Evolutionary conservation across 1,140 invertebrate genomes (phyloP).

Genomic region (Euglossa dilemma): DNA sequence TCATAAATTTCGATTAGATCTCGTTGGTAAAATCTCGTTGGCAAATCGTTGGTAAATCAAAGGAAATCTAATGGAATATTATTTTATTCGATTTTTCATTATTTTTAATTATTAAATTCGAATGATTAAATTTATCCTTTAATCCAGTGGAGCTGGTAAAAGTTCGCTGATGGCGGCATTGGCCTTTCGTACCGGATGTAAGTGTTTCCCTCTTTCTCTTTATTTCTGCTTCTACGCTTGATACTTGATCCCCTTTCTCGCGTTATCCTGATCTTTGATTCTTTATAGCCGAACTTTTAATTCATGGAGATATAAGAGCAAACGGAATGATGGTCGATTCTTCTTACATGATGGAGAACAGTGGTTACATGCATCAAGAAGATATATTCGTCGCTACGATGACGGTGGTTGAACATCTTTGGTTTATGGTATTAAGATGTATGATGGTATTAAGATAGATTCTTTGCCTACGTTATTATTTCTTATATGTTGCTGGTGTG

Average conservation of each 20-base stretch:
- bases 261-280: neutral
- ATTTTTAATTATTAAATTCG: too few species aligned
- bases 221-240: neutral
- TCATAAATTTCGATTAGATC: too few species aligned
- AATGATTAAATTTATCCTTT: neutral
- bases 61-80: too few species aligned
- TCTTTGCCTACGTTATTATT: neutral
- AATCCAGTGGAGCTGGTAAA: slow-evolving; percentile 94
- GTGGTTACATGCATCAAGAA: slow-evolving; percentile 97
- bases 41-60: too few species aligned
- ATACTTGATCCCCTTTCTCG: neutral
- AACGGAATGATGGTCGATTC: slow-evolving; percentile 87
- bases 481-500: neutral
- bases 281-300: slow-evolving; percentile 84
- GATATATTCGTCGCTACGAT: slow-evolving; percentile 94
- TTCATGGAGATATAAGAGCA: slow-evolving; percentile 90
- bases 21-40: neutral
- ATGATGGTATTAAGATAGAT: neutral
- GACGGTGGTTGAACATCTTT: slow-evolving; percentile 94
- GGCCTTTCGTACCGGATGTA: slow-evolving; percentile 89
- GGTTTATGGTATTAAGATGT: slow-evolving; percentile 88
- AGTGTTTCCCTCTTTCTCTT: slow-evolving; percentile 57
- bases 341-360: slow-evolving; percentile 89
- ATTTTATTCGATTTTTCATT: too few species aligned
- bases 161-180: slow-evolving; percentile 96